Conservation (phyloP, 2,113 vertebrate genomes). For the Eubucco bourcierii region DNA sequence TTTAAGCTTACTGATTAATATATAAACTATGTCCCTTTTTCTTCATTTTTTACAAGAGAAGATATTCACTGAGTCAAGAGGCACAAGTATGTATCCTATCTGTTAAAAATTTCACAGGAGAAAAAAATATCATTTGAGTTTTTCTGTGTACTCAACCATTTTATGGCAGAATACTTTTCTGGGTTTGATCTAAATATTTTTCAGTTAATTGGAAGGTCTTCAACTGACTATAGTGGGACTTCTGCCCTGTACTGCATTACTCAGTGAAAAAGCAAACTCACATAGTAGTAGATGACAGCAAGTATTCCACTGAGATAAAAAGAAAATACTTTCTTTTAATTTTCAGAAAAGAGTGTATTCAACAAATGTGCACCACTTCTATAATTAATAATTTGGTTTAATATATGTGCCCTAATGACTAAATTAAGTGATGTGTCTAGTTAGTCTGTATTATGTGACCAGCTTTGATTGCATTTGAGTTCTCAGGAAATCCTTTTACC, state of each 20-base stretch:
- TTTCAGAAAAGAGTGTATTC: background rate
- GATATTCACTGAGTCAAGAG: background rate
- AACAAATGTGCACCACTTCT: background rate
- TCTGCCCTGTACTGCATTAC: background rate
- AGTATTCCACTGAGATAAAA: background rate
- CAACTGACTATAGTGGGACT: background rate
- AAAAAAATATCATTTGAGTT: background rate
- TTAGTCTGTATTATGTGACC: background rate
- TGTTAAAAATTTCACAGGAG: background rate
- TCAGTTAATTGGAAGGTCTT: background rate
- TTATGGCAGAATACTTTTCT: background rate
- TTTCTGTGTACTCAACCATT: background rate
- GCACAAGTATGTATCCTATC: background rate
- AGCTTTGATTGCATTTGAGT: background rate
- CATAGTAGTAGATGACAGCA: background rate
- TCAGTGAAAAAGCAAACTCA: background rate
- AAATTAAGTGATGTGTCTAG: background rate
- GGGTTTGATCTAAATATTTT: background rate
- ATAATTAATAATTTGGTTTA: background rate
- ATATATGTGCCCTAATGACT: background rate
- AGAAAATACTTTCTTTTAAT: background rate
- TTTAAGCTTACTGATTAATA: background rate
- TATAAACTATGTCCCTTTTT: background rate
- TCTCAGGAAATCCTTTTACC: background rate
- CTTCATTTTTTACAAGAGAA: background rate